Base-by-base conservation (phyloP, 2,113 vertebrate species). In the Marmota flaviventris region DNA sequence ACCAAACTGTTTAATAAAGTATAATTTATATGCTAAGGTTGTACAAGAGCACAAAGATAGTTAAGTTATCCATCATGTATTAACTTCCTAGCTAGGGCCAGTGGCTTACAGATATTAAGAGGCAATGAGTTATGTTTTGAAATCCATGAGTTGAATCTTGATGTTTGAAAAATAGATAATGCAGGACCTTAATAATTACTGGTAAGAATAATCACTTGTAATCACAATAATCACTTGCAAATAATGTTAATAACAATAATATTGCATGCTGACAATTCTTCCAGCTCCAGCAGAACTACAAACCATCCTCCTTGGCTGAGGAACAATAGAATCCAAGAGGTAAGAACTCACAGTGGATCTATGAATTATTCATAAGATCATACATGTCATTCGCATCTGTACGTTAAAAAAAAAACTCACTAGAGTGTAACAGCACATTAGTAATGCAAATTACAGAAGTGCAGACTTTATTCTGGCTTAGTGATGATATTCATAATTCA, bases 321-420 rank as follows among this genome's bases (percentile, higher is more conserved):
- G 89, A 97, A 98, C 97, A 98, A 98, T 97, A 84, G 90, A 95
- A 95, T 90, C 82, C 92, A 92, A 93, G 95, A 94, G 78, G 92
- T 94, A 95, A 92, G 82, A 94, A 92, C 85, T 95, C 70, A 32
- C 53, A 79, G 93, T 70, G 37, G 39, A 79, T 93, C 63, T 97
- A 14, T 98, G 97, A 98, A 98, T 98, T 97, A 98, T 98, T 97
- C 85, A 98, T 97, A 94, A 97, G 78, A 72, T 76, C 92, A 96
- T 83, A 88, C 96, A 91, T 98, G 97, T 95, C 97, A 95, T 85
- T 94, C 39, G 51, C 96, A 95, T 96, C 92, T 94, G 96, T 91
- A 94, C 37, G 65, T 92, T 92, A n/a, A 65, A 85, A 90, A 75
- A 73, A 86, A 76, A 84, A 94, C 48, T 4, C 48, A 25, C 1